Conservation (phyloP, 2,797 vertebrate species). For the Decapterus maruadsi region DNA sequence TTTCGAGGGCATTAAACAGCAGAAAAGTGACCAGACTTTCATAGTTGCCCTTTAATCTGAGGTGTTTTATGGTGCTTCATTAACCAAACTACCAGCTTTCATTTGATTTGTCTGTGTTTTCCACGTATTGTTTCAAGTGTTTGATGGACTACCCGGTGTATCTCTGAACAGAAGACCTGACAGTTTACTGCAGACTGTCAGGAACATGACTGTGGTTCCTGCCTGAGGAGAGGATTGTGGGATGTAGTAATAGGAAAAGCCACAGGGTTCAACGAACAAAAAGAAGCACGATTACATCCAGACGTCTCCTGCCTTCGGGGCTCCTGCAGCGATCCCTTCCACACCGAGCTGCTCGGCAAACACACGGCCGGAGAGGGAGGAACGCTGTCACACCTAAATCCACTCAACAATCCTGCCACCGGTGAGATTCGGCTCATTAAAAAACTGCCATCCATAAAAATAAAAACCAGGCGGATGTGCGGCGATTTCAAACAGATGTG, state of each 20-base stretch:
- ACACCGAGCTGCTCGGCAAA: background rate
- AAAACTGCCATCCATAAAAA: background rate
- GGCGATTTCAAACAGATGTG: background rate
- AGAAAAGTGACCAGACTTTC: too few relatives aligned
- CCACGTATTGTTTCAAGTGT: background rate
- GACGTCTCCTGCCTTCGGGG: background rate
- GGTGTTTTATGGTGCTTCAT: too few relatives aligned
- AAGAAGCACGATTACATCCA: conserved; percentile 5
- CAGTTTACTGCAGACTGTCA: conserved; percentile 11
- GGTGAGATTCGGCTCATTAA: background rate
- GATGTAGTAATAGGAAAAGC: background rate
- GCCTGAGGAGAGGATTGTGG: conserved; percentile 17
- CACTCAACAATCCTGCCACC: background rate
- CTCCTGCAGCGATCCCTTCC: background rate
- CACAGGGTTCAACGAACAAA: conserved; percentile 8
- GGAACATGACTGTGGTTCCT: background rate
- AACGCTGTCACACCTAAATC: background rate
- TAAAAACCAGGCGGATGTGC: background rate
- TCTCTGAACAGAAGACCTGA: too few relatives aligned
- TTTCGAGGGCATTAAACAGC: too few relatives aligned
- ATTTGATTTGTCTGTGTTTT: too few relatives aligned
- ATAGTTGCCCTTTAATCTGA: background rate
- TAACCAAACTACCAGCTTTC: too few relatives aligned
- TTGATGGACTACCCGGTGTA: background rate
- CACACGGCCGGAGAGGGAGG: background rate